Evolutionary conservation across 2,113 vertebrate species (phyloP), one percentile per base, ranked within the genome.

Genomic region (Pteropus alecto): DNA sequence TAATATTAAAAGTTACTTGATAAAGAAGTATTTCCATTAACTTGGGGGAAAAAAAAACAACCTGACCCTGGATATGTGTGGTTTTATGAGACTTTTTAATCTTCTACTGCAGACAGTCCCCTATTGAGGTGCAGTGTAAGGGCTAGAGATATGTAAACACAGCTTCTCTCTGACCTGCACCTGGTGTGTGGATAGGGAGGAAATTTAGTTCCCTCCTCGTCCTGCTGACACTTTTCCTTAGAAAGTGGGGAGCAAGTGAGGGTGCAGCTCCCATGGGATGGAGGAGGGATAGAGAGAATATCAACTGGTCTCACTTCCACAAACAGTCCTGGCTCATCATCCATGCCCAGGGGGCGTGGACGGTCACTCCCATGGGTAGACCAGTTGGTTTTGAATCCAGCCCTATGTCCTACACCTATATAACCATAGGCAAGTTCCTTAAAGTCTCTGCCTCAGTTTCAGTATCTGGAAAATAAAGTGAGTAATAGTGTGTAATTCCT

Each of bases 1-100:
- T 99, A 99, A 99, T 99, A 99, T 99, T 99, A 99, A 99, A 98
- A 99, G 99, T 99, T 99, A 99, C 99, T 99, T 99, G 99, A 99
- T 99, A 99, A 99, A 99, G 99, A 99, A 98, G 98, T 97, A 99
- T 99, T 99, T 99, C 99, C 99, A 99, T 99, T 99, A 99, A 98
- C 41, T 73, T 24, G 58, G 18, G 22, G 38, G 38, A 1, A 63
- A 30, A 48, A 35, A 56, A 11, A 73, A 22, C 38, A 73, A 9
- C 15, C 19, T 26, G 51, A 26, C 54, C 43, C 2, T 48, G 51
- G 33, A 21, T 3, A 22, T 7, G 19, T 43, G n/a, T 6, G 43
- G 30, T 60, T 28, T 18, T 8, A n/a, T 21, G 33, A 51, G 83
- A 35, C 6, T 30, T 26, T 14, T 38, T 19, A 7, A 6, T 35